A percentile compares a stretch with the other conserved stretches of the same genome.
These are phyloP conservation scores for Pionites leucogaster DNA, from an alignment of 2,113 vertebrate species.

Conservation along the genomic window DNA sequence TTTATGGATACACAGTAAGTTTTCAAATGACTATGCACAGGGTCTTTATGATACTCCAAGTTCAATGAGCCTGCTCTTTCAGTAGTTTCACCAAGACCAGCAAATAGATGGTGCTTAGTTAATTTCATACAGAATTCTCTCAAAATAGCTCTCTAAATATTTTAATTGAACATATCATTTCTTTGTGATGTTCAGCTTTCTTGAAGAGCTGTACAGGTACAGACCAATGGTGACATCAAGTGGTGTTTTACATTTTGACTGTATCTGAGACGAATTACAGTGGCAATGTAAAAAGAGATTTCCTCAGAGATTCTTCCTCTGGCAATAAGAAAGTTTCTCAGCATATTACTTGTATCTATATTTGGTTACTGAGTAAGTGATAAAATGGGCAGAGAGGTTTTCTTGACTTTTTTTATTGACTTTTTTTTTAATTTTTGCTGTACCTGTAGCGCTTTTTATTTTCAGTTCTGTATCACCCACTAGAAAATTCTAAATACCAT, in stretches of 20 bases:
- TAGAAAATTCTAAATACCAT: not conserved
- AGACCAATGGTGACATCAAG: slow-evolving; percentile 68
- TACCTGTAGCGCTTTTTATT: not conserved
- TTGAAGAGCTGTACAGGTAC: not conserved
- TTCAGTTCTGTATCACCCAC: not conserved
- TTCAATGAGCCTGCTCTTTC: not conserved
- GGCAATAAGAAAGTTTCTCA: not conserved
- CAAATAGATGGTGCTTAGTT: not conserved
- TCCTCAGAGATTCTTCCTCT: not conserved
- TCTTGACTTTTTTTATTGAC: not conserved
- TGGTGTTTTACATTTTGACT: slow-evolving; percentile 35
- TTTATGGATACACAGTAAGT: not conserved
- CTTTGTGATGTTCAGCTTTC: not conserved
- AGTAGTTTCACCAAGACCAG: not conserved
- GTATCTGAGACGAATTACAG: not conserved
- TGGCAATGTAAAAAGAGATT: not conserved
- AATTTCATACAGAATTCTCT: not conserved
- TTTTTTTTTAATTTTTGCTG: not conserved
- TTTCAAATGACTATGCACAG: not conserved
- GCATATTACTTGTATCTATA: not conserved
- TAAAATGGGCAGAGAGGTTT: not conserved
- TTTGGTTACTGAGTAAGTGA: not conserved
- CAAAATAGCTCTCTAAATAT: not conserved
- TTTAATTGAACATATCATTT: not conserved
- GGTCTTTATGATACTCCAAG: not conserved